Evolutionary conservation across 2,113 vertebrate genomes (phyloP).

Genomic region (Trematomus loennbergii): DNA sequence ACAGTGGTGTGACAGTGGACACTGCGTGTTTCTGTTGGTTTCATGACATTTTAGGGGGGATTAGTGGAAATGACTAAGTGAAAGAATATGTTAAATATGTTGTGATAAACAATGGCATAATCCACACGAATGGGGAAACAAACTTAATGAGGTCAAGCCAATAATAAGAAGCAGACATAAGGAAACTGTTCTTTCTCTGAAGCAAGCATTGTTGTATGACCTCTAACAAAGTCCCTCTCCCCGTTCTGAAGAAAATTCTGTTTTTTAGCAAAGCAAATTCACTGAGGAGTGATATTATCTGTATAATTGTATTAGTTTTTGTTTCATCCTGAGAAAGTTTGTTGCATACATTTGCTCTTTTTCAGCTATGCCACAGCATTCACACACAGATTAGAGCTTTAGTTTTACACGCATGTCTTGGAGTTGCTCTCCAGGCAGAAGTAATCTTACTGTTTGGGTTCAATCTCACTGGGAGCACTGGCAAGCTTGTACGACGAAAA

Average conservation of each 20-base stretch:
- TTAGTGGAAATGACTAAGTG: slow-evolving; percentile 48
- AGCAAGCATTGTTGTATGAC: slow-evolving; percentile 7
- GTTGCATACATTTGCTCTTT: slow-evolving; percentile 7
- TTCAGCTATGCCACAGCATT: slow-evolving; percentile 16
- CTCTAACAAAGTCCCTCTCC: neutral
- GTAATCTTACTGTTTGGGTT: slow-evolving; percentile 40
- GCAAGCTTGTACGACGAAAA: slow-evolving; percentile 13
- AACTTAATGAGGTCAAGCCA: slow-evolving; percentile 62
- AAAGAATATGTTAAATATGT: slow-evolving; percentile 59
- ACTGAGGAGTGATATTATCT: neutral
- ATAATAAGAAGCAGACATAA: slow-evolving; percentile 44
- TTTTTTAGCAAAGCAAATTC: slow-evolving; percentile 9
- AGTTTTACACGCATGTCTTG: slow-evolving; percentile 44
- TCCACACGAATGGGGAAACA: slow-evolving; percentile 58
- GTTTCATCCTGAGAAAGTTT: slow-evolving; percentile 12
- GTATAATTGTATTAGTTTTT: slow-evolving; percentile 11
- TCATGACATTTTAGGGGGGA: slow-evolving; percentile 68
- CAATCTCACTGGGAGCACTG: slow-evolving; percentile 23
- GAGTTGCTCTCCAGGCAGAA: slow-evolving; percentile 36
- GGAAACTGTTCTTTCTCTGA: slow-evolving; percentile 2
- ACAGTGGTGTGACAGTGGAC: slow-evolving; percentile 40
- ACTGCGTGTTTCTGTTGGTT: slow-evolving; percentile 45
- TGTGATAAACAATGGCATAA: slow-evolving; percentile 64
- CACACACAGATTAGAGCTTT: slow-evolving; percentile 50
- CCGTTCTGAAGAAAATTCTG: neutral